These are phyloP conservation scores for Tolmerus cingulatus DNA, from an alignment of 2,888 invertebrate species.

Conservation along the genomic window DNA sequence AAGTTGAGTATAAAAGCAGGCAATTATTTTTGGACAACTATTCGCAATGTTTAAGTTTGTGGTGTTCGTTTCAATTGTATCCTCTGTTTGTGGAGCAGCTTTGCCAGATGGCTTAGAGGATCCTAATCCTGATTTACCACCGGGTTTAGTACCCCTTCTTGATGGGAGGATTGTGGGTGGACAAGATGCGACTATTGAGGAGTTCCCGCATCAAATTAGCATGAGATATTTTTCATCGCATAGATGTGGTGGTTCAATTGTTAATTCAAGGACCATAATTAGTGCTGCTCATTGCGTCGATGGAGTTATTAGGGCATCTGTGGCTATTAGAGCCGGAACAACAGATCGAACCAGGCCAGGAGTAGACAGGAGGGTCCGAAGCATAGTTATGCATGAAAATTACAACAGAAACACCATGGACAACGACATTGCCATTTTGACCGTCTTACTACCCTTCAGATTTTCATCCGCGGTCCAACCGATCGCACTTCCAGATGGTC, in stretches of 20 bases:
- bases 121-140: background rate
- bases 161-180: slow-evolving; percentile 50
- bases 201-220: slow-evolving; percentile 46
- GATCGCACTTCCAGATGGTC: slow-evolving; percentile 54
- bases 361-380: background rate
- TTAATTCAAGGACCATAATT: slow-evolving; percentile 62
- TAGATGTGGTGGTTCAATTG: slow-evolving; percentile 66
- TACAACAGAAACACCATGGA: slow-evolving; percentile 64
- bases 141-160: slow-evolving; percentile 40
- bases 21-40: background rate
- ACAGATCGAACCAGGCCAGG: slow-evolving; percentile 55
- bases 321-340: slow-evolving; percentile 62
- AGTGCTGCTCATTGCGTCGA: slow-evolving; percentile 68
- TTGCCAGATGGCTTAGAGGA: background rate
- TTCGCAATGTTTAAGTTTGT: slow-evolving; percentile 10
- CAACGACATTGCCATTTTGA: slow-evolving; percentile 66
- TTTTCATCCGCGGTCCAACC: slow-evolving; percentile 59
- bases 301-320: slow-evolving; percentile 48
- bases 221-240: slow-evolving; percentile 58
- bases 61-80: background rate
- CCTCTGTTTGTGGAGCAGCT: background rate
- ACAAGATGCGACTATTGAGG: slow-evolving; percentile 43
- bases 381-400: slow-evolving; percentile 58
- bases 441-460: slow-evolving; percentile 62
- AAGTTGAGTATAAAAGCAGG: background rate